These are phyloP conservation scores for Equus przewalskii DNA, from an alignment of 2,113 vertebrate genomes.

Conservation along the genomic window DNA sequence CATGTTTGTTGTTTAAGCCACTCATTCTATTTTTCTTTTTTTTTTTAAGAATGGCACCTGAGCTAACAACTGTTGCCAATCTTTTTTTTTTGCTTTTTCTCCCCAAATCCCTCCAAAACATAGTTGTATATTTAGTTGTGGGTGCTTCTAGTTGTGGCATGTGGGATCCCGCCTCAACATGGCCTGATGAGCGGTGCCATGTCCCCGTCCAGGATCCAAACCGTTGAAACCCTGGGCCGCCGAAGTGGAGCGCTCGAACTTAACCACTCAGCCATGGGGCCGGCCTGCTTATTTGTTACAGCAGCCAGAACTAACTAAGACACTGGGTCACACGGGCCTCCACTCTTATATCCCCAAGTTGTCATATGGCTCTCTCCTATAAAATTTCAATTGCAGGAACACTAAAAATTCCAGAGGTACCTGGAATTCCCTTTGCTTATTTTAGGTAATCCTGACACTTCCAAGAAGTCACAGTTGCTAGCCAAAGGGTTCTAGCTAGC, in stretches of 20 bases:
- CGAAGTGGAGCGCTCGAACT: too few species aligned
- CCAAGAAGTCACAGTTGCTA: background rate
- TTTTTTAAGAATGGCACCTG: too few species aligned
- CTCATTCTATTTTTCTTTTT: background rate
- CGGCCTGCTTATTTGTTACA: background rate
- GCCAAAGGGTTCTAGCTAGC: background rate
- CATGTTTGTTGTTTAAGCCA: background rate
- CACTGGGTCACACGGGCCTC: background rate
- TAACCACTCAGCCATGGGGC: too few species aligned
- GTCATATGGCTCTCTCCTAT: background rate
- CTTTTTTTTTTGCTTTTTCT: too few species aligned
- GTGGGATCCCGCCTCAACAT: too few species aligned
- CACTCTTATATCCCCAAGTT: background rate
- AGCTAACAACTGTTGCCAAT: too few species aligned
- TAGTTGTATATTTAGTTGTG: too few species aligned
- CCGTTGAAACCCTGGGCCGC: too few species aligned
- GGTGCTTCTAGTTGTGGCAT: too few species aligned
- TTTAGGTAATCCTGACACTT: background rate
- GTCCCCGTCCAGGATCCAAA: too few species aligned
- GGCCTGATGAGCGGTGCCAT: too few species aligned
- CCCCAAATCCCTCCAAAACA: too few species aligned
- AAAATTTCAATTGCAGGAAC: background rate
- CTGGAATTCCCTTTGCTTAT: background rate
- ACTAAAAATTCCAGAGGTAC: background rate
- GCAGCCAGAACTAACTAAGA: background rate